phyloP scores from a whole-genome alignment of 2,888 invertebrate genomes.

The Drosophila affinis region DNA sequence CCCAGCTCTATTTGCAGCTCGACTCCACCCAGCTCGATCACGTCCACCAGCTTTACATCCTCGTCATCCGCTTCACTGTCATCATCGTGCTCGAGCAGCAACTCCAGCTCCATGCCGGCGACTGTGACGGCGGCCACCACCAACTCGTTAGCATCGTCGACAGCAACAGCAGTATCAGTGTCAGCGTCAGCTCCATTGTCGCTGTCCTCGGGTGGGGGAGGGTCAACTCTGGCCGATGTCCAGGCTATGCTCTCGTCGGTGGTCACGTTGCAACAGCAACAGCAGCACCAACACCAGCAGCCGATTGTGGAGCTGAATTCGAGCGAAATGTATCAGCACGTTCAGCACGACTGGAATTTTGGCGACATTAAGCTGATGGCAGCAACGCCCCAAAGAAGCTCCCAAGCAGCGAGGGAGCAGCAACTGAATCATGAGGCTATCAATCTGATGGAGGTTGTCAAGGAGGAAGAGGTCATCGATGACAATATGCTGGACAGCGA shows the following conservation, averaged over 20 bases:
- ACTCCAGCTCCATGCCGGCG: conserved; percentile 47
- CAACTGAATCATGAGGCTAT: conserved; percentile 62
- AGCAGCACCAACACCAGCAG: conserved; percentile 50
- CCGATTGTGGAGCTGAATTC: conserved; percentile 59
- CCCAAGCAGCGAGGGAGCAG: conserved; percentile 37
- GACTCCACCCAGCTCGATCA: conserved; percentile 59
- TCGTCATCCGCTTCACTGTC: conserved; percentile 77
- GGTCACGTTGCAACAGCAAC: conserved; percentile 59
- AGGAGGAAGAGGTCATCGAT: conserved; percentile 61
- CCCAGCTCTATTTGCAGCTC: conserved; percentile 59
- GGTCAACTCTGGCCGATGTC: conserved; percentile 57
- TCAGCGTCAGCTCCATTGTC: conserved; percentile 37
- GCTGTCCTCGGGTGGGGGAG: conserved; percentile 41
- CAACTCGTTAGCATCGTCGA: conserved; percentile 28
- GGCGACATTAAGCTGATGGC: conserved; percentile 73
- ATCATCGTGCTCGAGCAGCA: conserved; percentile 68
- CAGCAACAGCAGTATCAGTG: conserved; percentile 23
- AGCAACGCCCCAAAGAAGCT: conserved; percentile 10
- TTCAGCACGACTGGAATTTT: conserved; percentile 84
- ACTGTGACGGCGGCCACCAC: conserved; percentile 48
- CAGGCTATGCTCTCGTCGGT: conserved; percentile 72
- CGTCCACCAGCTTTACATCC: conserved; percentile 63
- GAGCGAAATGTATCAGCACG: conserved; percentile 82
- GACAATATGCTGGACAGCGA: conserved; percentile 54
- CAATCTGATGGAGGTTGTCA: conserved; percentile 62